Evolutionary conservation across 2,113 vertebrate genomes (phyloP).

Genomic region (Diphyllodes magnificus): DNA sequence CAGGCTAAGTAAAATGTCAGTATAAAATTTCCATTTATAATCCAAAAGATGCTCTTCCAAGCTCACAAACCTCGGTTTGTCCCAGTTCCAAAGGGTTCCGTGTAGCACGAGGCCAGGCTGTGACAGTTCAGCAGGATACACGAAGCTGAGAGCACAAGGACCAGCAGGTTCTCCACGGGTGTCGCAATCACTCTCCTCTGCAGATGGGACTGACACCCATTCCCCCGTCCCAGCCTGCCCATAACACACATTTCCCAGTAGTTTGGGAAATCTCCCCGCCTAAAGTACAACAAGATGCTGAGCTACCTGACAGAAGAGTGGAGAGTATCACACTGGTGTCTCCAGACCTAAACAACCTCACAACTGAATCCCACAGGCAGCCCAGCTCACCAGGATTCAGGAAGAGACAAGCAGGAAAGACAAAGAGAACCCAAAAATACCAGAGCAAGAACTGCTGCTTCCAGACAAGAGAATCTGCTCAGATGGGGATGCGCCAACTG

Average conservation of each 20-base stretch:
- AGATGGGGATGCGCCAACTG: fast-evolving
- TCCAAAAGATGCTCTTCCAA: not conserved
- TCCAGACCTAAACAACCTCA: not conserved
- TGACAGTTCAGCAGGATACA: fast-evolving
- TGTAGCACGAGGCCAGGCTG: fast-evolving
- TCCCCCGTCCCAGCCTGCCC: not conserved
- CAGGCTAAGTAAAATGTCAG: fast-evolving
- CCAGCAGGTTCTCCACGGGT: fast-evolving
- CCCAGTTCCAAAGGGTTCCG: fast-evolving
- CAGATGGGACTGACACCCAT: fast-evolving
- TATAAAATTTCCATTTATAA: fast-evolving
- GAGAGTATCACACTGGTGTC: fast-evolving
- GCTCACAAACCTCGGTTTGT: not conserved
- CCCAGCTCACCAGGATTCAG: fast-evolving
- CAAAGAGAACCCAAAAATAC: not conserved
- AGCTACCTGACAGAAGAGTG: not conserved
- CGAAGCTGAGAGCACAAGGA: fast-evolving
- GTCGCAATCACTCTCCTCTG: not conserved
- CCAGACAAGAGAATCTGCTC: not conserved
- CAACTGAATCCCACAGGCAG: not conserved
- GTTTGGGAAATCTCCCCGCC: fast-evolving
- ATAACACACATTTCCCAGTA: not conserved
- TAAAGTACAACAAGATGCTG: fast-evolving
- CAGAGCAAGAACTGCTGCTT: not conserved
- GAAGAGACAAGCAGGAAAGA: not conserved